These are phyloP conservation scores for Caenorhabditis drosophilae DNA, from an alignment of 2,888 invertebrate genomes.

Conservation along the genomic window DNA sequence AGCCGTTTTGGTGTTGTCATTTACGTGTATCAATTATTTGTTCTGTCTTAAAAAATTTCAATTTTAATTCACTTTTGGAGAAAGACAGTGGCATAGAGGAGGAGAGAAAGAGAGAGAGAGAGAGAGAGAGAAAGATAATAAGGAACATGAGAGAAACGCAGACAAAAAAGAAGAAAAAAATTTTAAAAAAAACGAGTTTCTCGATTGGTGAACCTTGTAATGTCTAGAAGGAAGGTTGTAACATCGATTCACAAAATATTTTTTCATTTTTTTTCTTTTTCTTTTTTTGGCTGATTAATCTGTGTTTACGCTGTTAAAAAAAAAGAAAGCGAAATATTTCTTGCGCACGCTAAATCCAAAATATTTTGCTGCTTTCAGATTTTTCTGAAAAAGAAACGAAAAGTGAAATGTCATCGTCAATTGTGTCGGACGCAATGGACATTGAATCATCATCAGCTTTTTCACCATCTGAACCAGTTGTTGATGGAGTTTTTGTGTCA, in stretches of 20 bases:
- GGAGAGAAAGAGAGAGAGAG: no score
- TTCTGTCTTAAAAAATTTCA: no score
- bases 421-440: constrained; percentile 47
- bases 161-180: neutral
- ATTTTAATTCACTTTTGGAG: no score
- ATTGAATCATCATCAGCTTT: constrained; percentile 55
- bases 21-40: neutral
- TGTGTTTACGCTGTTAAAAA: neutral
- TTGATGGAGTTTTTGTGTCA: constrained; percentile 58
- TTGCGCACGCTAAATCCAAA: no score
- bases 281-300: neutral
- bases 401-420: constrained; percentile 36
- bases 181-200: neutral
- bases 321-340: no score
- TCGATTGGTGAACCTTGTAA: neutral
- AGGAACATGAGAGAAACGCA: neutral
- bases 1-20: constrained; percentile 4
- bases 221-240: neutral
- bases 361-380: no score
- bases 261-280: neutral
- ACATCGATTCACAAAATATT: neutral
- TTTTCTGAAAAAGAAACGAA: no score
- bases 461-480: constrained; percentile 54
- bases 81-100: no score
- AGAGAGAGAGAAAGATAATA: neutral